Conservation (phyloP, 30 jellyfish, hydroid and myxozoan species). For the Hydra vulgaris region DNA sequence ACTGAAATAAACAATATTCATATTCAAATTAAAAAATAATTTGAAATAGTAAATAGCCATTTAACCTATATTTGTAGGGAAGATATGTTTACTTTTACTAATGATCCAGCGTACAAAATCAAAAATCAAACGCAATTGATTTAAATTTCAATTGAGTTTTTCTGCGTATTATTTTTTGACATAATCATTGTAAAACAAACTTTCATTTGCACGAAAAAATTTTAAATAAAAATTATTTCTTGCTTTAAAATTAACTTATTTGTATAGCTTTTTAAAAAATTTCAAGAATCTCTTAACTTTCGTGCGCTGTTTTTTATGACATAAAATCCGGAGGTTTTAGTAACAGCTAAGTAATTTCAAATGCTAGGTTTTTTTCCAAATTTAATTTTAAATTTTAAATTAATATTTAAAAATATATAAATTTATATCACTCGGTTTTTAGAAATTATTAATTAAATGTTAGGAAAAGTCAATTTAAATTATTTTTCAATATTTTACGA, state of each 20-base stretch:
- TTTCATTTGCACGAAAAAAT: background rate
- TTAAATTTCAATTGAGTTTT: background rate
- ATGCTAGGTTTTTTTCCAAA: background rate
- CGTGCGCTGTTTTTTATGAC: background rate
- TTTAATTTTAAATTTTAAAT: no score
- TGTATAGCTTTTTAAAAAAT: background rate
- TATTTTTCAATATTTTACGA: background rate
- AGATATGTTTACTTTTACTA: no score
- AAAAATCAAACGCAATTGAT: background rate
- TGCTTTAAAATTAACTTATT: background rate
- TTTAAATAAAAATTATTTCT: background rate
- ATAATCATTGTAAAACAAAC: background rate
- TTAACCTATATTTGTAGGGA: no score
- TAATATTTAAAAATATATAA: no score
- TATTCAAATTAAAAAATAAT: no score
- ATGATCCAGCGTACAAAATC: background rate
- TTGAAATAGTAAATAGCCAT: no score
- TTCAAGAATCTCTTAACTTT: background rate
- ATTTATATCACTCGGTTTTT: background rate
- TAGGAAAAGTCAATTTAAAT: background rate
- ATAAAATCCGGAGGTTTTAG: background rate
- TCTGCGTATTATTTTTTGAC: background rate
- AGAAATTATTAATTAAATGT: background rate
- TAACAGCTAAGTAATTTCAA: background rate
- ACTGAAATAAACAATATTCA: no score